These are phyloP conservation scores for Suricata suricatta DNA, from an alignment of 2,113 vertebrate genomes.

Conservation along the genomic window DNA sequence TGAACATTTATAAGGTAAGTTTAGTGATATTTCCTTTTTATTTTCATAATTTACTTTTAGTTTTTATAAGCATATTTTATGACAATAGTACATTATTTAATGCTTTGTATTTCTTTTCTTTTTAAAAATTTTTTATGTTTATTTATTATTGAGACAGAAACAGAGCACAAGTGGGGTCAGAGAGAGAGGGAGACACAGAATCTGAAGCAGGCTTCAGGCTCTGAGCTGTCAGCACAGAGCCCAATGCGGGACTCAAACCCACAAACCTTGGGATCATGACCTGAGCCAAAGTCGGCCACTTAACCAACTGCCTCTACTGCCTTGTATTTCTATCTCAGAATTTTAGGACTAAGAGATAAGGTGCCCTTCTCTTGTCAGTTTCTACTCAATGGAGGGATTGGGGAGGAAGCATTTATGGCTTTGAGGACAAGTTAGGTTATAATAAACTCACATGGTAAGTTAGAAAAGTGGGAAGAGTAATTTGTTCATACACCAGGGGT, in stretches of 20 bases:
- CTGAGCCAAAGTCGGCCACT: no score
- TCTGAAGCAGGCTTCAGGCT: no score
- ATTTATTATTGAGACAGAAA: no score
- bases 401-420: not conserved
- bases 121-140: no score
- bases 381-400: not conserved
- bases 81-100: not conserved
- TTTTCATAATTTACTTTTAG: slow-evolving; percentile 24
- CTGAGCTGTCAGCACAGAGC: no score
- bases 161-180: no score
- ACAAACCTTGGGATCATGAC: no score
- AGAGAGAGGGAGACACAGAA: no score
- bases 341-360: slow-evolving; percentile 1
- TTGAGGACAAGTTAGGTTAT: not conserved
- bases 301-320: no score
- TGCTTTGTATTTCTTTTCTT: not conserved
- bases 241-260: no score
- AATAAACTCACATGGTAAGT: not conserved
- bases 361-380: not conserved
- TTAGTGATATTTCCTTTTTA: not conserved
- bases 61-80: slow-evolving; percentile 21
- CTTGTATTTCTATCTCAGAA: not conserved
- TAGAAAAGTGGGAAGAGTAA: not conserved
- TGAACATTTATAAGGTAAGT: not conserved
- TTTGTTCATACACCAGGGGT: not conserved